phyloP scores from a whole-genome alignment of 2,113 vertebrate species.

The Aptenodytes forsteri region DNA sequence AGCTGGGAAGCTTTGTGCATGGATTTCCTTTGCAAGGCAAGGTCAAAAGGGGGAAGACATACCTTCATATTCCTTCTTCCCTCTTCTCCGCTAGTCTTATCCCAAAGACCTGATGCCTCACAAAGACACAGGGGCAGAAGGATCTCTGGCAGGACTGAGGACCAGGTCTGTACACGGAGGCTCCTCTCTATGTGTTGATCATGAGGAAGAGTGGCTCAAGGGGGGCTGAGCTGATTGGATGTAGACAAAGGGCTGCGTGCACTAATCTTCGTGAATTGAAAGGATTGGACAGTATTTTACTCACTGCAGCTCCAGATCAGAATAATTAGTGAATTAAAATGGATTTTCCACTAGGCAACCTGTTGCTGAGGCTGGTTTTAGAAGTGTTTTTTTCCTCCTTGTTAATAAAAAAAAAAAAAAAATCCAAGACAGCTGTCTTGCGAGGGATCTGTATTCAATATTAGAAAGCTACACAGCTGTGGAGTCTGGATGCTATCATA shows the following conservation, averaged over 20 bases:
- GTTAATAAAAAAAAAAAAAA: conserved; percentile 50
- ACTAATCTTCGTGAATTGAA: background rate
- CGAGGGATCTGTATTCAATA: conserved; percentile 39
- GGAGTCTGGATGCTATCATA: conserved; percentile 60
- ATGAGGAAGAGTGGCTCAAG: background rate
- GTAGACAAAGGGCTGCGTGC: background rate
- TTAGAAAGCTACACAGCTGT: conserved; percentile 69
- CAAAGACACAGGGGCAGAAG: background rate
- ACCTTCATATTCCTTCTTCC: background rate
- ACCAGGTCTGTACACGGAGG: background rate
- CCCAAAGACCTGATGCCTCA: background rate
- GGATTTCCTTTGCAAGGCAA: background rate
- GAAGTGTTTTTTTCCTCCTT: background rate
- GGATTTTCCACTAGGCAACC: conserved; percentile 1
- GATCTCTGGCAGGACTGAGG: background rate
- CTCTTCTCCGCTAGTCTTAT: background rate
- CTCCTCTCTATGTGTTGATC: accelerated
- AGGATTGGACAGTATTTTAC: background rate
- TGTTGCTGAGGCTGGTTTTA: conserved; percentile 39
- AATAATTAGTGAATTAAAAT: conserved; percentile 38
- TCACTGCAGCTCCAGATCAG: background rate
- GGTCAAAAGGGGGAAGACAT: background rate
- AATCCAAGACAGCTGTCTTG: conserved; percentile 61
- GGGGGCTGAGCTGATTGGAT: background rate
- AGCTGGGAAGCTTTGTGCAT: background rate